A percentile compares a stretch with the other conserved stretches of the same genome.
Evolutionary conservation across 2,113 vertebrate species (phyloP).

Genomic region (Tupaia chinensis): DNA sequence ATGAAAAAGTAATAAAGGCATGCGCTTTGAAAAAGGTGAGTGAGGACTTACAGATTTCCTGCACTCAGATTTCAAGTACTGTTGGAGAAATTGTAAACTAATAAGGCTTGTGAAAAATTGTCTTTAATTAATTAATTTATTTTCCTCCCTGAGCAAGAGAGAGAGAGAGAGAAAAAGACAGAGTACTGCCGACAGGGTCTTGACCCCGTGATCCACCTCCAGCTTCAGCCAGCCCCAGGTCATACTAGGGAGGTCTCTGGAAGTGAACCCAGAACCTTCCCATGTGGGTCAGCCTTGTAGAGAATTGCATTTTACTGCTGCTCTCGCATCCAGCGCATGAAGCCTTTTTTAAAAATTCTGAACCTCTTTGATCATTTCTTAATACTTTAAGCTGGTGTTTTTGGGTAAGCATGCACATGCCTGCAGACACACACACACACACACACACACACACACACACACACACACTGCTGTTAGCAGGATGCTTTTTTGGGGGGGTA

Average conservation of each 20-base stretch:
- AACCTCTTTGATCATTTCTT: neutral
- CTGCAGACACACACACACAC: too few relatives aligned
- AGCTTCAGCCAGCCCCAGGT: too few relatives aligned
- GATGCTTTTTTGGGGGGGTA: neutral
- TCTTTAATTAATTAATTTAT: neutral
- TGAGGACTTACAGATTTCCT: neutral
- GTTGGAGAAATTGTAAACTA: rapidly evolving
- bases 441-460: rapidly evolving
- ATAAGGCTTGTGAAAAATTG: neutral
- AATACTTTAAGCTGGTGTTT: neutral
- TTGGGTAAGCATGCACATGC: too few relatives aligned
- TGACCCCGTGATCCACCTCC: too few relatives aligned
- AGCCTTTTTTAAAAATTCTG: neutral
- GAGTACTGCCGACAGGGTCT: too few relatives aligned
- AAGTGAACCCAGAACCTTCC: too few relatives aligned
- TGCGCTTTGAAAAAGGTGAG: constrained; percentile 96
- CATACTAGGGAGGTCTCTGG: too few relatives aligned
- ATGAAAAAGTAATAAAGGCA: constrained; percentile 92
- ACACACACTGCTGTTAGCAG: neutral
- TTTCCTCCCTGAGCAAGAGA: too few relatives aligned
- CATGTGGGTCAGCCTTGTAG: too few relatives aligned
- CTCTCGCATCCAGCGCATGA: too few relatives aligned
- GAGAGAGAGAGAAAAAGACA: too few relatives aligned
- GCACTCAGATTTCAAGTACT: rapidly evolving
- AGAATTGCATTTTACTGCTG: too few relatives aligned